A percentile compares a stretch with the other conserved stretches of the same genome.
Evolutionary conservation across 2,888 invertebrate genomes (phyloP).

Genomic region (Ophioninae sp.): DNA sequence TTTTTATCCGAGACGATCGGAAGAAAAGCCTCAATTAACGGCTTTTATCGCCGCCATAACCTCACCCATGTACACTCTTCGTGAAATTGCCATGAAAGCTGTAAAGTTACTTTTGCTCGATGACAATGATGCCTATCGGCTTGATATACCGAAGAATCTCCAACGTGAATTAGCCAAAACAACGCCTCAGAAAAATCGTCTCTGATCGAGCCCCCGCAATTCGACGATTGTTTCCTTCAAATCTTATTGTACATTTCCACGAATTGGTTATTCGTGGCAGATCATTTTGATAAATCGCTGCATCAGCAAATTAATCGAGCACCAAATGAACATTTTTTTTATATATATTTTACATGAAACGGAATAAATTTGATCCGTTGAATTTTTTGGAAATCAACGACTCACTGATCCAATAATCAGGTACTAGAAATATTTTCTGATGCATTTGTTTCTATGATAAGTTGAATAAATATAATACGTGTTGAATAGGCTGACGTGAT

Average conservation of each 20-base stretch:
- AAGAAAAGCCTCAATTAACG: conserved; percentile 62
- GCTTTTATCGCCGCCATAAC: conserved; percentile 72
- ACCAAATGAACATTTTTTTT: background rate
- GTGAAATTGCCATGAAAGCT: conserved; percentile 71
- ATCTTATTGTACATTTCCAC: background rate
- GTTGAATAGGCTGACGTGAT: background rate
- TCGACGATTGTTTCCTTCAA: background rate
- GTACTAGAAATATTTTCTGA: conserved; percentile 1
- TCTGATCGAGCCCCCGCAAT: background rate
- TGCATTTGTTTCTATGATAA: conserved; percentile 5
- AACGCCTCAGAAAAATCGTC: conserved; percentile 65
- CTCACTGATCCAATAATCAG: conserved; percentile 2
- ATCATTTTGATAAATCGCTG: background rate
- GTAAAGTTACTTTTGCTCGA: conserved; percentile 71
- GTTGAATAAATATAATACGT: background rate
- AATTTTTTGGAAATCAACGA: background rate
- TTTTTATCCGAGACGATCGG: conserved; percentile 72
- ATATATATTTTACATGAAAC: background rate
- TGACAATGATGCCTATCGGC: conserved; percentile 70
- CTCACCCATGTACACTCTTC: conserved; percentile 71
- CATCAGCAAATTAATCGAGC: background rate
- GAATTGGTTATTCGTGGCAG: background rate
- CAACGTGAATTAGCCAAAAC: conserved; percentile 72
- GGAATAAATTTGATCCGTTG: background rate
- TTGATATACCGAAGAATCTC: conserved; percentile 75